Evolutionary conservation across 2,113 vertebrate species (phyloP).

Genomic region (Limanda limanda): DNA sequence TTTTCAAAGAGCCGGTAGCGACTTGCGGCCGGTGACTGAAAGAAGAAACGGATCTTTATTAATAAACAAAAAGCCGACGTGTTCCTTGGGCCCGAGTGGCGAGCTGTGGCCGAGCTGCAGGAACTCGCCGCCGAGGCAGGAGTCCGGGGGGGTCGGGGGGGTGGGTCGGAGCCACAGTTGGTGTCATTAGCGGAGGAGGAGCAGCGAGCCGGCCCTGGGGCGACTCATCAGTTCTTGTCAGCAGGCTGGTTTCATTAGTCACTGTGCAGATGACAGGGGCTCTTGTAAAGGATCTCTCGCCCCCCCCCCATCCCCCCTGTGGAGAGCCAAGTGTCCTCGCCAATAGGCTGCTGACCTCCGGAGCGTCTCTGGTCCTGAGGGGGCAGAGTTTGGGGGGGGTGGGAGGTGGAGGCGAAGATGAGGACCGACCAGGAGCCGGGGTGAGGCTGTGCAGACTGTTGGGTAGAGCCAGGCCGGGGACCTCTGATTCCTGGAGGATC

Average conservation of each 20-base stretch:
- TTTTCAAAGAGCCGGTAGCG: constrained; percentile 44
- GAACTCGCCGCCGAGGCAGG: constrained; percentile 21
- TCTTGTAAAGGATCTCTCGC: constrained; percentile 81
- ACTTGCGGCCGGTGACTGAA: constrained; percentile 52
- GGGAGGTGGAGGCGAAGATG: constrained; percentile 16
- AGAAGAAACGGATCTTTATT: constrained; percentile 53
- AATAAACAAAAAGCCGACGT: constrained; percentile 54
- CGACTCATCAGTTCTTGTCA: constrained; percentile 84
- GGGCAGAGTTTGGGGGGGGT: constrained; percentile 22
- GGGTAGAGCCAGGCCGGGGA: constrained; percentile 39
- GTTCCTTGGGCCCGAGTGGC: constrained; percentile 37
- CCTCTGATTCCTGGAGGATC: constrained; percentile 54
- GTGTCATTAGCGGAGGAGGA: constrained; percentile 58
- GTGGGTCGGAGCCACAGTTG: constrained; percentile 46
- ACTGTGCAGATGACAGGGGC: constrained; percentile 77
- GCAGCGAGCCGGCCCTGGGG: constrained; percentile 73
- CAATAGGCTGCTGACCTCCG: constrained; percentile 76
- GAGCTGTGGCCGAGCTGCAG: constrained; percentile 1
- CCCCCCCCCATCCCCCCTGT: too few species aligned
- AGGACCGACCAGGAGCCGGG: constrained; percentile 41
- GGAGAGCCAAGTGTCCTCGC: constrained; percentile 78
- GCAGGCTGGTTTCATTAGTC: constrained; percentile 80
- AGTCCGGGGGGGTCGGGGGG: too few species aligned
- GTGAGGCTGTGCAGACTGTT: constrained; percentile 57
- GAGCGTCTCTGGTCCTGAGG: constrained; percentile 53